Conservation (phyloP, 2,113 vertebrate species). For the Aramus guarauna region DNA sequence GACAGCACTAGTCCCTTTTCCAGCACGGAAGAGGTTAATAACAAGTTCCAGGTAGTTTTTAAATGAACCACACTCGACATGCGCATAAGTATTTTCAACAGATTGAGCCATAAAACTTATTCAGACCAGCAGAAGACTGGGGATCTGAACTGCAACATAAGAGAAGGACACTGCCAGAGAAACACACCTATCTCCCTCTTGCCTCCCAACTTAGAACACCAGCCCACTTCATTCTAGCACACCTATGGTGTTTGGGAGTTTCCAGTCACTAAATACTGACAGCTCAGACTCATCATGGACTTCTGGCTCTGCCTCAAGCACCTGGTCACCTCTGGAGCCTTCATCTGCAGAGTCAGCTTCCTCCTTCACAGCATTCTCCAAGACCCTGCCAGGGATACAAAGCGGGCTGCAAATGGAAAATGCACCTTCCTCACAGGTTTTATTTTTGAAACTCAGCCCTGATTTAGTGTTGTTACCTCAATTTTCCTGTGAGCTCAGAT, state of each 20-base stretch:
- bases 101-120: not conserved
- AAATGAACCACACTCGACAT: not conserved
- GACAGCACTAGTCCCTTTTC: not conserved
- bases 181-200: not conserved
- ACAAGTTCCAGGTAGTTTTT: not conserved
- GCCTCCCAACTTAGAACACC: not conserved
- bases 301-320: conserved; percentile 35
- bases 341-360: conserved; percentile 31
- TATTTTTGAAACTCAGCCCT: not conserved
- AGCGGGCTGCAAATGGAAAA: not conserved
- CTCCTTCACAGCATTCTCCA: not conserved
- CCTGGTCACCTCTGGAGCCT: not conserved
- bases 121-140: not conserved
- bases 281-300: not conserved
- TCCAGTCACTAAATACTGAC: not conserved
- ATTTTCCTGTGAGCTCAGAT: not conserved
- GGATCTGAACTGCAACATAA: not conserved
- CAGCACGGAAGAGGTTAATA: not conserved
- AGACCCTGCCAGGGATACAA: not conserved
- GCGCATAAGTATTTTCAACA: not conserved
- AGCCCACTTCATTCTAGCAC: not conserved
- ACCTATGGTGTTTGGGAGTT: not conserved
- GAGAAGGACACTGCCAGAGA: not conserved
- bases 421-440: not conserved
- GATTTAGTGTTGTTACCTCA: not conserved